phyloP scores from a whole-genome alignment of 2,113 vertebrate genomes.

The Ptyas mucosa region DNA sequence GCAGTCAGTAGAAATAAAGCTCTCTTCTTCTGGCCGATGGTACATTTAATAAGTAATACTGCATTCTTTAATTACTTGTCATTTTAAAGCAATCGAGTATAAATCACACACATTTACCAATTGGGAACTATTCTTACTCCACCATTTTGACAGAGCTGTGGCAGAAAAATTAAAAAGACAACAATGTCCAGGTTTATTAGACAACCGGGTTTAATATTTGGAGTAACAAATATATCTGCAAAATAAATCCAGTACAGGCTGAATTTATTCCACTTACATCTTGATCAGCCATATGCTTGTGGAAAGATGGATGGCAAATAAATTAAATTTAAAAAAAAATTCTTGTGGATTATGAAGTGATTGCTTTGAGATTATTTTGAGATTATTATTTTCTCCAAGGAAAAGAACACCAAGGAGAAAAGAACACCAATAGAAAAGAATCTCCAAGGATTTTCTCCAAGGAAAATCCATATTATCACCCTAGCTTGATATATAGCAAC shows the following conservation, averaged over 20 bases:
- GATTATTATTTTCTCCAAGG: not conserved
- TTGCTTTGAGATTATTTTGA: too few species aligned
- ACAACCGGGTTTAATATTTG: not conserved
- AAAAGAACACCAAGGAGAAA: not conserved
- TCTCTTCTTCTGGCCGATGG: not conserved
- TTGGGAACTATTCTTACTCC: not conserved
- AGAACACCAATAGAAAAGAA: not conserved
- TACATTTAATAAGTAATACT: not conserved
- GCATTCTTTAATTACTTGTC: not conserved
- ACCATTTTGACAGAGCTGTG: not conserved
- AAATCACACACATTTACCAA: not conserved
- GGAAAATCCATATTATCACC: not conserved
- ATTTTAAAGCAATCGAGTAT: not conserved
- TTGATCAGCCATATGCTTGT: not conserved
- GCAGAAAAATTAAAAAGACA: not conserved
- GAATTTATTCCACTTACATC: not conserved
- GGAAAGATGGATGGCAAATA: not conserved
- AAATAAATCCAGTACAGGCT: not conserved
- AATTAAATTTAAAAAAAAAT: not conserved
- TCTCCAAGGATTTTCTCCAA: not conserved
- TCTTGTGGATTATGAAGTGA: not conserved
- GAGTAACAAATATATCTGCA: not conserved
- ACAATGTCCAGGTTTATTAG: not conserved
- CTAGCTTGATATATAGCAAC: not conserved
- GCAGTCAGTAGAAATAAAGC: not conserved